A percentile compares a stretch with the other conserved stretches of the same genome.
These are phyloP conservation scores for Amiota mariae DNA, from an alignment of 2,888 invertebrate genomes.

Conservation along the genomic window DNA sequence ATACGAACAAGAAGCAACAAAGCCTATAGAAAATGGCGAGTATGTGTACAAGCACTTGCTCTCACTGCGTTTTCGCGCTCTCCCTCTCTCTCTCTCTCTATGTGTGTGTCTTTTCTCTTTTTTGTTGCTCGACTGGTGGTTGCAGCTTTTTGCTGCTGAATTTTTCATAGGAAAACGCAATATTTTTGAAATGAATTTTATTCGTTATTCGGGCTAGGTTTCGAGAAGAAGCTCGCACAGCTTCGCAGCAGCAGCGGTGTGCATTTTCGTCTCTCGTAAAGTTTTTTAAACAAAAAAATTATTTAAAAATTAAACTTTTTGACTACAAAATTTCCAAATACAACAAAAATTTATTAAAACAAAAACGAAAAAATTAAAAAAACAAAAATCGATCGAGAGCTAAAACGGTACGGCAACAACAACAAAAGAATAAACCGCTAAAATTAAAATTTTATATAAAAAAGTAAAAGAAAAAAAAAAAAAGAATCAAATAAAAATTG, in stretches of 20 bases:
- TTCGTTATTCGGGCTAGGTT: constrained; percentile 75
- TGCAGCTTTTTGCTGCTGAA: constrained; percentile 43
- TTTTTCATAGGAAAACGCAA: constrained; percentile 70
- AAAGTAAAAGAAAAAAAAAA: constrained; percentile 11
- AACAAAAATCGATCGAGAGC: not conserved
- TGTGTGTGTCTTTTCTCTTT: not conserved
- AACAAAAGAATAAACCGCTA: constrained; percentile 3
- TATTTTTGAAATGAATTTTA: constrained; percentile 67
- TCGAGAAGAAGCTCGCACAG: constrained; percentile 74
- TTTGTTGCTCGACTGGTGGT: constrained; percentile 28
- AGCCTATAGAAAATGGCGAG: too few species aligned
- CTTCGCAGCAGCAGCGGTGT: constrained; percentile 68
- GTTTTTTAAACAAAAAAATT: constrained; percentile 48
- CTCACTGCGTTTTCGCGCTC: constrained; percentile 38
- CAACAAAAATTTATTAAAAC: constrained; percentile 2
- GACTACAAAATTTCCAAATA: constrained; percentile 2
- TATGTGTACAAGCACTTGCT: constrained; percentile 20
- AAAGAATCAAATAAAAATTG: not conserved
- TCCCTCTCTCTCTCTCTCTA: not conserved
- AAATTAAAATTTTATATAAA: not conserved
- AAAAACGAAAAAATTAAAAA: too few species aligned
- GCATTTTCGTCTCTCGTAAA: constrained; percentile 69
- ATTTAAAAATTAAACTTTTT: constrained; percentile 9
- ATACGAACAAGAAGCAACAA: too few species aligned
- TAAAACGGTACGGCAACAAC: constrained; percentile 10